Conservation (phyloP, 2,113 vertebrate genomes). For the Thunnus maccoyii region DNA sequence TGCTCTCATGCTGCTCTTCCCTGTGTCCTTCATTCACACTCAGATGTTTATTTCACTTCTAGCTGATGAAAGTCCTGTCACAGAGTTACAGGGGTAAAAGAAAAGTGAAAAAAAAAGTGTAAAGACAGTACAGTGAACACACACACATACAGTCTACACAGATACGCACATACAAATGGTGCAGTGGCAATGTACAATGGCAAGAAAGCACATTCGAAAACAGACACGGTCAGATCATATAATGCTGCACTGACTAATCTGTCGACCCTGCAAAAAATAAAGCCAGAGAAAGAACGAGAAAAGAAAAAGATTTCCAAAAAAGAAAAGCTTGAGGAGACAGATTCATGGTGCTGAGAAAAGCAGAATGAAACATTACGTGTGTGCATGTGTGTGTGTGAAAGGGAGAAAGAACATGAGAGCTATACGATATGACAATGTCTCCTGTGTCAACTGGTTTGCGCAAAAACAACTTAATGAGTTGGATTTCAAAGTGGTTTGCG, state of each 20-base stretch:
- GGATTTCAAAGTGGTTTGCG: constrained; percentile 29
- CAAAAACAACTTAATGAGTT: constrained; percentile 38
- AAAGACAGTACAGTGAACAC: constrained; percentile 22
- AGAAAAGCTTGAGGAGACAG: constrained; percentile 50
- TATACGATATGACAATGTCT: constrained; percentile 21
- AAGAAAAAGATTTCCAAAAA: constrained; percentile 25
- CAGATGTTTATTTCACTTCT: constrained; percentile 40
- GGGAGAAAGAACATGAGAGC: constrained; percentile 9
- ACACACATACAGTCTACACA: constrained; percentile 11
- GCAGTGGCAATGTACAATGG: constrained; percentile 21
- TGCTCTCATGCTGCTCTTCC: constrained; percentile 4
- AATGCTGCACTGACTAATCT: constrained; percentile 53
- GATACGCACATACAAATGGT: constrained; percentile 15
- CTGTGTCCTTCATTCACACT: constrained; percentile 9
- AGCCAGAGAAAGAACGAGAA: constrained; percentile 36
- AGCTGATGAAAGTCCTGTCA: constrained; percentile 39
- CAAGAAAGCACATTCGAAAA: constrained; percentile 39
- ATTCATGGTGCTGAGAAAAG: constrained; percentile 59
- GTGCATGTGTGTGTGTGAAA: neutral
- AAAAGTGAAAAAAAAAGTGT: constrained; percentile 19
- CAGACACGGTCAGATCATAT: constrained; percentile 43
- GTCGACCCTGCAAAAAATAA: constrained; percentile 68
- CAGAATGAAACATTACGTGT: constrained; percentile 52
- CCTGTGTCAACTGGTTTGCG: constrained; percentile 22
- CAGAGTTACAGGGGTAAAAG: constrained; percentile 22